Evolutionary conservation across 2,113 vertebrate species (phyloP), one percentile per base, ranked within the genome.

Genomic region (Mus pahari): DNA sequence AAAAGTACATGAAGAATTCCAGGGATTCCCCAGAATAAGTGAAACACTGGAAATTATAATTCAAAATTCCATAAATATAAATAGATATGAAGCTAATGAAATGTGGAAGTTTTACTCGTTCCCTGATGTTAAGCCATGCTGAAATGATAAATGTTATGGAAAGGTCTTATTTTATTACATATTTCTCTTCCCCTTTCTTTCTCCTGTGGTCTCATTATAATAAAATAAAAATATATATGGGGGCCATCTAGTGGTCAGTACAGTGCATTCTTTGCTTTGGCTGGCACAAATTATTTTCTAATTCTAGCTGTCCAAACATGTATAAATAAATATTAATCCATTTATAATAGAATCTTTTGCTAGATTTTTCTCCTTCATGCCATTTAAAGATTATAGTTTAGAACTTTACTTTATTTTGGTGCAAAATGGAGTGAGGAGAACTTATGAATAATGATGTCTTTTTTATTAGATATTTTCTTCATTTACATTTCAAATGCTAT

Each of bases 181-280:
- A 73, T 58, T 84, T 95, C 13, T 78, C 42, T 92, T 39, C 75
- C 33, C 45, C 28, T 74, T 91, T 89, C 33, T 83, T 92, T 90
- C 28, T 74, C 42, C 19, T 7, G 71, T 68, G 10, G 70, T 93
- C 33, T 89, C 31, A 79, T 90, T 90, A 86, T 36, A 91, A 90
- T 82, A 77, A 7, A 45, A 36, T 77, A 68, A 36, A 89, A 91
- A 92, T 70, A 90, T 86, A 91, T 96, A 82, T 93, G 45, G 60
- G 86, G 45, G 60, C 78, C 90, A 96, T 93, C 92, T 93, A 96
- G 94, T 96, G 92, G 90, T 16, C 73, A 95, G 28, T 60, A 8
- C 6, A 81, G 12, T 81, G 86, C 24, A 77, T 22, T 64, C 90
- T 31, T 66, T 53, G 14, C 22, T 92, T 77, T 89, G 50, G 39